phyloP scores from a whole-genome alignment of 2,888 invertebrate genomes.

The Caenorhabditis virilis region DNA sequence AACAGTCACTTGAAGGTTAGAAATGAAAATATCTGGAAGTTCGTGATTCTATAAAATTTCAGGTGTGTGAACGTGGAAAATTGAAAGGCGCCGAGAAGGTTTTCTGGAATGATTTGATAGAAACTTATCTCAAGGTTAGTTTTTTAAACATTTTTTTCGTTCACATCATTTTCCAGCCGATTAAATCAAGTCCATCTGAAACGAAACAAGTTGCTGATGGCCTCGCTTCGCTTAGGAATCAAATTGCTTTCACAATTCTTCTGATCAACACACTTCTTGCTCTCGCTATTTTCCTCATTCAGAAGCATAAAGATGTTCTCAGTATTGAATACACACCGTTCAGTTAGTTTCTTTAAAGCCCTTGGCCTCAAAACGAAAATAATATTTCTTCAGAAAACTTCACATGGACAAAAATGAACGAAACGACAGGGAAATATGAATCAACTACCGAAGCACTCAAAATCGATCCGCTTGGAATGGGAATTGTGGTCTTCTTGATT shows the following conservation, averaged over 20 bases:
- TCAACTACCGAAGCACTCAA: constrained; percentile 56
- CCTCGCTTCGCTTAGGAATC: constrained; percentile 90
- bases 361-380: constrained; percentile 57
- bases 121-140: constrained; percentile 63
- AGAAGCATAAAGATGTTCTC: constrained; percentile 93
- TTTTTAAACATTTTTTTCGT: constrained; percentile 1
- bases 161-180: constrained; percentile 49
- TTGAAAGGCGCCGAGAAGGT: constrained; percentile 74
- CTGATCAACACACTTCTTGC: constrained; percentile 98
- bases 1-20: constrained; percentile 47
- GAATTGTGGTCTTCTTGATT: constrained; percentile 65
- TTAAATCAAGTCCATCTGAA: constrained; percentile 55
- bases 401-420: constrained; percentile 64
- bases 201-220: constrained; percentile 72
- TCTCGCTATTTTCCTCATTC: constrained; percentile 94
- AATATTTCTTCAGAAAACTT: constrained; percentile 58
- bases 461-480: constrained; percentile 86
- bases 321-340: constrained; percentile 53
- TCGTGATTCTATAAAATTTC: no score
- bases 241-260: constrained; percentile 89
- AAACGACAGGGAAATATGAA: constrained; percentile 62
- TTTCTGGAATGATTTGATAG: constrained; percentile 68
- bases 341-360: constrained; percentile 32
- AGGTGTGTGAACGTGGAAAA: constrained; percentile 58
- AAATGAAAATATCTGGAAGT: not conserved